Conservation (phyloP, 2,797 vertebrate species). For the Manis javanica region DNA sequence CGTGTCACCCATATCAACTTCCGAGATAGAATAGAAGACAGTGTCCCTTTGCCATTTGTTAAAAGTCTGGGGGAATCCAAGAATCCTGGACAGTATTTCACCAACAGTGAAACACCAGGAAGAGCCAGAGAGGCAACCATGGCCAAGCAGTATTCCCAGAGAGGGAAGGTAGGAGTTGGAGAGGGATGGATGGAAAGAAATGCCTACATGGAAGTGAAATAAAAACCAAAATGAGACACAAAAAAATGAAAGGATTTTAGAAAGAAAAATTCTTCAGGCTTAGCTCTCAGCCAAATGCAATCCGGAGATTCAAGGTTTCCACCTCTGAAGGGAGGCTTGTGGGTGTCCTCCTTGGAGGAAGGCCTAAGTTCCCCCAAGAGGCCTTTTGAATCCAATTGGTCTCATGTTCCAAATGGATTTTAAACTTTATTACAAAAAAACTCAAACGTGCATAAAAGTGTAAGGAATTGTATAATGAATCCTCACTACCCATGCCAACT, state of each 20-base stretch:
- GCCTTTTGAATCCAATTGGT: neutral
- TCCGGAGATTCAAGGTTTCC: neutral
- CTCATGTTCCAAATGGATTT: slow-evolving; percentile 50
- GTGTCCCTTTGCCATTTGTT: neutral
- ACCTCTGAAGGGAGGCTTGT: neutral
- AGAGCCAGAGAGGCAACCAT: neutral
- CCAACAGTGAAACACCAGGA: neutral
- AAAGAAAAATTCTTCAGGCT: slow-evolving; percentile 34
- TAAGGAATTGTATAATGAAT: slow-evolving; percentile 11
- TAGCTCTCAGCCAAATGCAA: neutral
- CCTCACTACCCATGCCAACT: neutral
- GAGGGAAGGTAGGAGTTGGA: neutral
- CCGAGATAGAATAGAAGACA: neutral
- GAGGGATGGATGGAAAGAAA: slow-evolving; percentile 4
- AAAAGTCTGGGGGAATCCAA: slow-evolving; percentile 27
- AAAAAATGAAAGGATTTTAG: slow-evolving; percentile 6
- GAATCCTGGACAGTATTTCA: neutral
- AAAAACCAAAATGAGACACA: slow-evolving; percentile 11
- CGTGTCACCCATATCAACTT: neutral
- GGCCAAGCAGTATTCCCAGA: neutral
- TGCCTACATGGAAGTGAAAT: neutral
- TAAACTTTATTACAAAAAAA: slow-evolving; percentile 6
- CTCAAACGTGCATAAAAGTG: slow-evolving; percentile 11
- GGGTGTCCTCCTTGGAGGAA: neutral
- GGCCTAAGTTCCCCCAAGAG: neutral